Percentiles rank a stretch among this genome's conserved stretches.
phyloP scores from a whole-genome alignment of 2,888 invertebrate species.

The Heliconius erato region DNA sequence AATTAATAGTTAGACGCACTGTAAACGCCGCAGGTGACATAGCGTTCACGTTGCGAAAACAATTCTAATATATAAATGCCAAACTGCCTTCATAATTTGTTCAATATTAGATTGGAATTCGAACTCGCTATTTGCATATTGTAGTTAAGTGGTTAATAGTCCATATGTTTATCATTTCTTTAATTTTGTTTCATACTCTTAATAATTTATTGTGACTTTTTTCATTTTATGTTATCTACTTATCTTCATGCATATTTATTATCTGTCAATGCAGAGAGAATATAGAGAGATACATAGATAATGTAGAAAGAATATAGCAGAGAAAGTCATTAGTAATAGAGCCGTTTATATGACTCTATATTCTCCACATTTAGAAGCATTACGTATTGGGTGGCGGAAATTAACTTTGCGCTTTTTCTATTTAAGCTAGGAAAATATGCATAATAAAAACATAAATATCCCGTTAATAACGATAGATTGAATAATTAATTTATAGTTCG shows the following conservation, averaged over 20 bases:
- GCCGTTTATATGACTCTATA: neutral
- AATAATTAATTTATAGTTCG: conserved; percentile 28
- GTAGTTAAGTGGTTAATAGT: neutral
- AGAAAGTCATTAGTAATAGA: neutral
- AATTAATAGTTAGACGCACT: conserved; percentile 23
- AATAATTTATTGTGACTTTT: no score
- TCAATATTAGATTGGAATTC: neutral
- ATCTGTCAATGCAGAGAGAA: neutral
- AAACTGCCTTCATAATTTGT: conserved; percentile 18
- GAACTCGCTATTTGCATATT: neutral
- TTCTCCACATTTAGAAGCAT: neutral
- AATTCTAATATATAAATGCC: conserved; percentile 26
- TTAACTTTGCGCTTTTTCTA: neutral
- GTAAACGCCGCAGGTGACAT: conserved; percentile 32
- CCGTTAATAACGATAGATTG: neutral
- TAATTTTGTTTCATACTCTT: neutral
- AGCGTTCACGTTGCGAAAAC: conserved; percentile 29
- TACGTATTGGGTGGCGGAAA: neutral
- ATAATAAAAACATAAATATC: neutral
- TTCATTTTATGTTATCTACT: neutral
- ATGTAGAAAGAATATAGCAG: neutral
- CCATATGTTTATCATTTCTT: neutral
- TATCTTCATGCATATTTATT: neutral
- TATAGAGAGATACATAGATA: no score
- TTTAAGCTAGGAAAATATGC: neutral